These are phyloP conservation scores for Rhinogobio ventralis DNA, from an alignment of 2,797 vertebrate species.

Conservation along the genomic window DNA sequence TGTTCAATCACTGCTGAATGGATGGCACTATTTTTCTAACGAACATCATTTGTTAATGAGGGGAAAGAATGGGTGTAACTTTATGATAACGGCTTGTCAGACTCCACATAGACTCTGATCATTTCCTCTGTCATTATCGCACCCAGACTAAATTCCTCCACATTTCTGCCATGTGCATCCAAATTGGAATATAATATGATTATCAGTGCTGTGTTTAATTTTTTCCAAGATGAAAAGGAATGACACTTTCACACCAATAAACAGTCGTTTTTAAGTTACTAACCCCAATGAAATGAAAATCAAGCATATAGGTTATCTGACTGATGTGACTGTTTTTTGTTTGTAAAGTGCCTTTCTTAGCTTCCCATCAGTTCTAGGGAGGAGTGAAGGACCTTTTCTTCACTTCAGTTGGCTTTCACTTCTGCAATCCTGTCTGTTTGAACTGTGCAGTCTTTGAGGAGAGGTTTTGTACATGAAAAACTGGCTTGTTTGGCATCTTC, in stretches of 20 bases:
- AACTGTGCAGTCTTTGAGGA: slow-evolving; percentile 4
- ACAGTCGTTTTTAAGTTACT: neutral
- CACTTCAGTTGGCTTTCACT: neutral
- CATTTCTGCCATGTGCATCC: slow-evolving; percentile 2
- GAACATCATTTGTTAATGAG: slow-evolving; percentile 64
- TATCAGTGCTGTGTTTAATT: neutral
- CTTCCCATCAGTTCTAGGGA: neutral
- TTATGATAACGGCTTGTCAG: slow-evolving; percentile 57
- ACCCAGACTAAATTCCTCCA: slow-evolving; percentile 33
- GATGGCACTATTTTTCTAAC: slow-evolving; percentile 60
- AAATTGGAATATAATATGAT: slow-evolving; percentile 10
- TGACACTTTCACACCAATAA: neutral
- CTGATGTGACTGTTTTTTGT: neutral
- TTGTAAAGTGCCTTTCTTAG: neutral
- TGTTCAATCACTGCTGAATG: slow-evolving; percentile 62
- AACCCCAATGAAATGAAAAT: slow-evolving; percentile 1
- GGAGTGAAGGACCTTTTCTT: neutral
- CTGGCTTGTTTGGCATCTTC: neutral
- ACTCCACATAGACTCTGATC: slow-evolving; percentile 36
- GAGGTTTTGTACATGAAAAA: slow-evolving; percentile 20
- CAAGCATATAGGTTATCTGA: neutral
- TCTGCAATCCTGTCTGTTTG: neutral
- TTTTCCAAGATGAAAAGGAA: neutral
- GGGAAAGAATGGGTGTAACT: slow-evolving; percentile 54
- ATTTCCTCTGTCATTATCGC: slow-evolving; percentile 51